These are phyloP conservation scores for Maccullochella peelii DNA, from an alignment of 2,113 vertebrate species.

Conservation along the genomic window DNA sequence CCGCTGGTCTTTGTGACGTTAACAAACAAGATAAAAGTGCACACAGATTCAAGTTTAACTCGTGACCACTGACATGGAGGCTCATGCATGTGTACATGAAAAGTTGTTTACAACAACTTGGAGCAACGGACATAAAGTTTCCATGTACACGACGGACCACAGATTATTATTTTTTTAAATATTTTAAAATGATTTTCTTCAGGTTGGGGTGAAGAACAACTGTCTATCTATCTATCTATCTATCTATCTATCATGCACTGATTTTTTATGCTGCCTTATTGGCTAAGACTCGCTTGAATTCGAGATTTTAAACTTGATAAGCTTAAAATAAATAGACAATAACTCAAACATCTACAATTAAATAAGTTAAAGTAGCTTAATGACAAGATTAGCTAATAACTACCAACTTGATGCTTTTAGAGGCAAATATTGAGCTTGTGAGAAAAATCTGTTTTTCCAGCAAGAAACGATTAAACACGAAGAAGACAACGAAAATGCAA, in stretches of 20 bases:
- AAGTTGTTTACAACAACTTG: slow-evolving; percentile 93
- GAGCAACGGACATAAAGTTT: slow-evolving; percentile 86
- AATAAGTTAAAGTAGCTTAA: neutral
- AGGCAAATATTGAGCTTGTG: neutral
- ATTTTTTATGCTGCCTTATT: neutral
- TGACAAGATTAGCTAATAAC: neutral
- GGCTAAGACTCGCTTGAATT: neutral
- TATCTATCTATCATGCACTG: neutral
- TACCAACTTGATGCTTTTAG: neutral
- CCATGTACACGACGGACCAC: slow-evolving; percentile 94
- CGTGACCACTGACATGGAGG: slow-evolving; percentile 10
- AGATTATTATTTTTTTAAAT: slow-evolving; percentile 76
- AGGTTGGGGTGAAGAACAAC: slow-evolving; percentile 55
- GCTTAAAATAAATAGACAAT: neutral
- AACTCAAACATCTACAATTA: neutral
- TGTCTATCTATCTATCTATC: too few species aligned
- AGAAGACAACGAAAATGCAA: neutral
- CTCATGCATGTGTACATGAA: slow-evolving; percentile 93
- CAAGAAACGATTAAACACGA: neutral
- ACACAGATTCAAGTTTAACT: slow-evolving; percentile 8
- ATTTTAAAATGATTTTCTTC: slow-evolving; percentile 98
- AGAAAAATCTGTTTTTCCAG: neutral
- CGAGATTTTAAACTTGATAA: neutral
- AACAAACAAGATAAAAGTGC: slow-evolving; percentile 52
- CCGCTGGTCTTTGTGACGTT: slow-evolving; percentile 6